Evolutionary conservation across 2,797 vertebrate genomes (phyloP).

Genomic region (Neoniphon sammara): DNA sequence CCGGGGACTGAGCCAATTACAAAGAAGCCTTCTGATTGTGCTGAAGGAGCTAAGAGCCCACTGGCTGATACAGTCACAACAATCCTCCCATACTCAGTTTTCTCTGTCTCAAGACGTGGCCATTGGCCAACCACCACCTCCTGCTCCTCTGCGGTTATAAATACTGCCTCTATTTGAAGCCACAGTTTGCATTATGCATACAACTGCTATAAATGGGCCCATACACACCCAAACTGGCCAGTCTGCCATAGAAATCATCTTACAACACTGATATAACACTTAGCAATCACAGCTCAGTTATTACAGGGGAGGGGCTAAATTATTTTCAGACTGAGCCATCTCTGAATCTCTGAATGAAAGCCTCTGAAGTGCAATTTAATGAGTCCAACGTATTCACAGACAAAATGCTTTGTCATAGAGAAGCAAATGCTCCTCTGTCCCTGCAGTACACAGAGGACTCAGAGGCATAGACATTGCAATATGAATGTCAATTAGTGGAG

Average conservation of each 20-base stretch:
- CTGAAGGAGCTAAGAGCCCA: conserved; percentile 8
- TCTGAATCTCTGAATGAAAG: neutral
- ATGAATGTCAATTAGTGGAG: neutral
- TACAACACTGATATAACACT: neutral
- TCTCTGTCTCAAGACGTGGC: neutral
- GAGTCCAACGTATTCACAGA: neutral
- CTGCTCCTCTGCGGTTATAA: conserved; percentile 24
- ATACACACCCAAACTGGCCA: conserved; percentile 18
- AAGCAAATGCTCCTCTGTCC: neutral
- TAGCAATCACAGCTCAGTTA: too few relatives aligned
- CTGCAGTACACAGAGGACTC: neutral
- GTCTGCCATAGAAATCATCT: neutral
- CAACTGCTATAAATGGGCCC: conserved; percentile 27
- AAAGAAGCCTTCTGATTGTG: conserved; percentile 29
- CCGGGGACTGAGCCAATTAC: conserved; percentile 29
- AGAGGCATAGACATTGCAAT: neutral
- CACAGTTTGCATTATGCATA: conserved; percentile 47
- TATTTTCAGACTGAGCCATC: neutral
- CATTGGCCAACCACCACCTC: neutral
- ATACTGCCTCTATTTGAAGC: conserved; percentile 21
- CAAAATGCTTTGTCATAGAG: neutral
- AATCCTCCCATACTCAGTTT: conserved; percentile 1
- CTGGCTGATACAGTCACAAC: neutral
- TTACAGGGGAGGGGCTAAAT: neutral
- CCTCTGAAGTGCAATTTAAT: neutral